Conservation (phyloP, 2,113 vertebrate genomes). For the Upupa epops region DNA sequence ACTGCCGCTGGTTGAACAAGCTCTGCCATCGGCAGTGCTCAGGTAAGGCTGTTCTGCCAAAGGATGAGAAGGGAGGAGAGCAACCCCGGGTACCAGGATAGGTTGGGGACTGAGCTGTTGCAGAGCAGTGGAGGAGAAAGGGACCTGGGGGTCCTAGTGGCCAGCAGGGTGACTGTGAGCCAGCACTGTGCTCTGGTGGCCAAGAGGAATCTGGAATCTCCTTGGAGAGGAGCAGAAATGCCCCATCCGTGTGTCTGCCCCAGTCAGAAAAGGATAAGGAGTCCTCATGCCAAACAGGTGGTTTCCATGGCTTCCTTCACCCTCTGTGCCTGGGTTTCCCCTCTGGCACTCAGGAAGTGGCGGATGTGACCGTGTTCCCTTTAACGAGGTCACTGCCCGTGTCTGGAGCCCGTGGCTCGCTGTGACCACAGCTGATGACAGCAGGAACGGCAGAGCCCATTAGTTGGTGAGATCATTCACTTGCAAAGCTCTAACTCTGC, state of each 20-base stretch:
- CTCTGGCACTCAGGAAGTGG: background rate
- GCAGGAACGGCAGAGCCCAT: background rate
- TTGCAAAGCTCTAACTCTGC: background rate
- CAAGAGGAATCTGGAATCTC: background rate
- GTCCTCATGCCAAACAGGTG: background rate
- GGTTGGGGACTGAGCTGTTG: no score
- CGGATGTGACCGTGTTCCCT: background rate
- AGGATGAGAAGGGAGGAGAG: background rate
- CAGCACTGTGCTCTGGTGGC: no score
- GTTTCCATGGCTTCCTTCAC: background rate
- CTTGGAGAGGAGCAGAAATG: background rate
- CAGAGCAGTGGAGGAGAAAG: no score
- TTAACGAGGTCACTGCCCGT: background rate
- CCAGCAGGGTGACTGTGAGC: no score
- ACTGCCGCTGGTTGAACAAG: background rate
- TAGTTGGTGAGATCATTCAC: background rate
- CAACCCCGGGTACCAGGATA: no score
- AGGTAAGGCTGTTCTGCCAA: background rate
- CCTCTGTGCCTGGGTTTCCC: background rate
- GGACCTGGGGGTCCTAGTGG: no score
- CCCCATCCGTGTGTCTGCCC: background rate
- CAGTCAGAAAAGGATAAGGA: no score
- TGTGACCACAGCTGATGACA: background rate
- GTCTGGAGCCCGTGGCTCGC: background rate
- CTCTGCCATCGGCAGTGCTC: background rate